A percentile compares a stretch with the other conserved stretches of the same genome.
phyloP scores from a whole-genome alignment of 2,113 vertebrate genomes.

The Cricetomys ansorgei region DNA sequence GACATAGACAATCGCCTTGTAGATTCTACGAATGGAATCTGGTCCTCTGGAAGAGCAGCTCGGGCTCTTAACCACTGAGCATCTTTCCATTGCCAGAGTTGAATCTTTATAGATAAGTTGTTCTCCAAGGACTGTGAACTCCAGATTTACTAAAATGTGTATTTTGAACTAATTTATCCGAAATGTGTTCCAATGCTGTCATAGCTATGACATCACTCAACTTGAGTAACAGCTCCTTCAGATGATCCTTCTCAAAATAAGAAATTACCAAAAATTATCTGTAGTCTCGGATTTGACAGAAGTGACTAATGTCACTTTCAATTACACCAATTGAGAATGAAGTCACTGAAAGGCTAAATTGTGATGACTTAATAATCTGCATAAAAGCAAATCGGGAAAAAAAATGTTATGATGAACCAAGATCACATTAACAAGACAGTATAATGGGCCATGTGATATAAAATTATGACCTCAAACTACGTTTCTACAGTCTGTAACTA shows the following conservation, averaged over 20 bases:
- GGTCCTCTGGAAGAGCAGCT: background rate
- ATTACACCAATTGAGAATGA: conserved; percentile 25
- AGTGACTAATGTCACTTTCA: conserved; percentile 7
- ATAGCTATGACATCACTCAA: background rate
- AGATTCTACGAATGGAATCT: background rate
- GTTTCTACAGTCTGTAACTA: background rate
- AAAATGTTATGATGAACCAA: background rate
- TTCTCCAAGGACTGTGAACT: background rate
- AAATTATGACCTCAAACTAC: background rate
- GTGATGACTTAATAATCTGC: conserved; percentile 4
- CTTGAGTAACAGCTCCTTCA: background rate
- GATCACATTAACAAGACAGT: background rate
- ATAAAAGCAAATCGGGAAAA: background rate
- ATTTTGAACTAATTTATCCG: background rate
- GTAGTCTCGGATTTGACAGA: background rate
- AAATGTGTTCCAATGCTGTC: background rate
- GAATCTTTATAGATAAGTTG: background rate
- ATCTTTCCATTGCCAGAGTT: background rate
- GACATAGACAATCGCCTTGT: background rate
- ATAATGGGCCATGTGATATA: background rate
- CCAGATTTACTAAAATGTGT: background rate
- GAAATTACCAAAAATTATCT: conserved; percentile 27
- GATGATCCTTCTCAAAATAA: background rate
- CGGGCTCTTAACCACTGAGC: background rate
- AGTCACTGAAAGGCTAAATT: background rate